Evolutionary conservation across 2,113 vertebrate genomes (phyloP), one percentile per base, ranked within the genome.

Genomic region (Cyphomyrus discorhynchus): DNA sequence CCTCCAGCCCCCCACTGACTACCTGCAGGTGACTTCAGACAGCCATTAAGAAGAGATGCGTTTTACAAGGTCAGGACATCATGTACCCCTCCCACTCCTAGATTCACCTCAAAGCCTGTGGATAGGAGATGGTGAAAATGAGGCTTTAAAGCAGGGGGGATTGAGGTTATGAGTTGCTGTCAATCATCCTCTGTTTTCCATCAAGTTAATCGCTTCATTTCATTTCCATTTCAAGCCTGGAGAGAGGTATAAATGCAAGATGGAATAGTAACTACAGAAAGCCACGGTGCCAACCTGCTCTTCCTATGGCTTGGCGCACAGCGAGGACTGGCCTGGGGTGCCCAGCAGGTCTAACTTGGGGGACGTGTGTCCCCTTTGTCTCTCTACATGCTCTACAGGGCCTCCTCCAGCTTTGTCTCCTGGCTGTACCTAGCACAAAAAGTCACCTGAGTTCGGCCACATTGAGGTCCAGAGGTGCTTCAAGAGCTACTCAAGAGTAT

Each of bases 281-380:
- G 56, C 56, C 56, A 62, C 2, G 56, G 56, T 62, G 15, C 35
- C n/a, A 4, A 3, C 62, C 10, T 13, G 62, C 3, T 70, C n/a
- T 19, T 3, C 6, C 47, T 42, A n/a, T 27, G 49, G 17, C 82
- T 35, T n/a, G 88, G n/a, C 6, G 31, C 21, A 50, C 27, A 82
- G 86, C 3, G 31, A 39, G 24, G 7, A 74, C 86, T 35, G 5
- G 86, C 70, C 77, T 17, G 19, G 53, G 13, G 62, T 85, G 4
- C 45, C 19, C 86, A 84, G 62, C 11, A 49, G 85, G 24, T 31
- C 10, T 45, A 90, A 87, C 85, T 90, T 62, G 89, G 83, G n/a
- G n/a, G 49, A 74, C 83, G 86, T 90, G 56, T 77, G 84, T 24
- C 66, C 58, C 7, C 27, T 42, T 53, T 19, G 24, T 3, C 1